Evolutionary conservation across 2,797 vertebrate species (phyloP), one percentile per base, ranked within the genome.

Genomic region (Enteromius fasciolatus): DNA sequence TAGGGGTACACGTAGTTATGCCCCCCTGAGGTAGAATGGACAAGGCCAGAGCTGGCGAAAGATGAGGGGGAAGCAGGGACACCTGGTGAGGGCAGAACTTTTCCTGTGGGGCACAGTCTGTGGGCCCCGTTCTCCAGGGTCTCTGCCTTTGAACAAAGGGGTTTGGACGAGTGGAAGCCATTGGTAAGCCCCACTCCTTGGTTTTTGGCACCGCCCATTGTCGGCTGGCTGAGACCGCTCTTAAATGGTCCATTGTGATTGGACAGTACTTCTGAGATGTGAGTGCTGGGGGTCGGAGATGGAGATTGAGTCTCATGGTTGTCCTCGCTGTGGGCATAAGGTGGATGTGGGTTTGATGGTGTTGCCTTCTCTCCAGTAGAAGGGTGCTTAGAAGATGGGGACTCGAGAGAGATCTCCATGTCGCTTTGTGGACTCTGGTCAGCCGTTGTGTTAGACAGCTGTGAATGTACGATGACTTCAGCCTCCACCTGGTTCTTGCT

Each of bases 381-480:
- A 48, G 86, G 87, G 83, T 89, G 15, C 70, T 86, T 89, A 76
- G 90, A 91, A 77, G 84, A 90, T 44, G 68, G 76, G 74, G 86
- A 90, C 85, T 89, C 89, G 33, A 88, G 86, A 87, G 91, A 92
- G 61, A 89, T 89, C 74, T 89, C 90, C 54, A 87, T 82, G 86
- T 88, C 89, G 78, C 64, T 83, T 66, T 84, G 90, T 41, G 88
- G 86, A 66, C 82, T 88, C 4, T 39, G 89, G 73, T 89, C 88
- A 28, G 86, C 76, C 78, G 84, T 89, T 20, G 93, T 93, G 23
- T 97, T 95, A 10, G 95, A 94, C 81, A 97, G 95, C 92, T 97
- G 97, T 0, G 97, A 98, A 90, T 99, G 98, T 85, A 99, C 97
- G 0, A 98, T 98, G 88, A 99, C 97, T 48, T 98, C 96, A 0